A percentile compares a stretch with the other conserved stretches of the same genome.
These are phyloP conservation scores for Cydia pomonella DNA, from an alignment of 1,140 invertebrate species.

Conservation along the genomic window DNA sequence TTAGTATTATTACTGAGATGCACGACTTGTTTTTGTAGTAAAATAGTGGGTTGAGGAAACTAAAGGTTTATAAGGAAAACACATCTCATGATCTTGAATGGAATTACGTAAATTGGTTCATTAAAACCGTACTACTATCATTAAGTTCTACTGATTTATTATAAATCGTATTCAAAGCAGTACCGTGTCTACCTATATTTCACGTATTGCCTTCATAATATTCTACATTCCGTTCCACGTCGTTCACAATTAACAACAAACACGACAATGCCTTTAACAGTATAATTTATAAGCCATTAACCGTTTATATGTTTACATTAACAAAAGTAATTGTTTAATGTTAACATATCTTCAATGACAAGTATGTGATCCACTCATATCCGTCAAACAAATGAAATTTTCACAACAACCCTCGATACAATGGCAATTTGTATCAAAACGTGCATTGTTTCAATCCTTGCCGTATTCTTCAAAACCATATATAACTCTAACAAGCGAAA, in stretches of 20 bases:
- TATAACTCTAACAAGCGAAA: background rate
- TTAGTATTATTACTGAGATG: background rate
- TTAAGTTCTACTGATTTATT: no score
- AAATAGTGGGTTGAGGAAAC: background rate
- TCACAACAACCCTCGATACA: constrained; percentile 51
- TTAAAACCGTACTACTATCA: background rate
- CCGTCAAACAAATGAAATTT: constrained; percentile 34
- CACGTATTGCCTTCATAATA: background rate
- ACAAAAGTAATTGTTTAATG: background rate
- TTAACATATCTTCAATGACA: background rate
- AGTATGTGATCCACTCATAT: constrained; percentile 10
- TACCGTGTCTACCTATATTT: no score
- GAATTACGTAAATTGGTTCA: constrained; percentile 3
- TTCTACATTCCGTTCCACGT: background rate
- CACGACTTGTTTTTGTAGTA: background rate
- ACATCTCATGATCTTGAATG: background rate
- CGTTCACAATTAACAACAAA: background rate
- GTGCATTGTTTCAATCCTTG: constrained; percentile 48
- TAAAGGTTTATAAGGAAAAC: background rate
- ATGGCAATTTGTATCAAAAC: constrained; percentile 66
- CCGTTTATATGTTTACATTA: no score
- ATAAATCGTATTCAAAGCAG: no score
- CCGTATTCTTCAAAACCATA: constrained; percentile 8
- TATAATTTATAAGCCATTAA: background rate
- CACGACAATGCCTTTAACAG: constrained; percentile 1